These are phyloP conservation scores for Herpetotheres cachinnans DNA, from an alignment of 2,113 vertebrate genomes.

Conservation along the genomic window DNA sequence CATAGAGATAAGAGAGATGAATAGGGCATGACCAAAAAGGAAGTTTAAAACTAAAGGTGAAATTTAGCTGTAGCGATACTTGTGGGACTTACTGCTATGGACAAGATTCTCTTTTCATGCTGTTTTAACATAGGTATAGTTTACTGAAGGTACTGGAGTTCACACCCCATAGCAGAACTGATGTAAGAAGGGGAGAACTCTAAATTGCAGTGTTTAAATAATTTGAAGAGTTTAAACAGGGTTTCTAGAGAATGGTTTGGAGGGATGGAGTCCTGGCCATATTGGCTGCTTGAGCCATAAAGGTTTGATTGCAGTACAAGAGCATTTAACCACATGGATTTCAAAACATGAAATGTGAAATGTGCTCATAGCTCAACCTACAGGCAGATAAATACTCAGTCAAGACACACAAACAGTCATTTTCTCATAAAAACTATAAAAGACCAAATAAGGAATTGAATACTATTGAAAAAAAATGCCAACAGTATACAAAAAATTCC, in stretches of 20 bases:
- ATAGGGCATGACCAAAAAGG: background rate
- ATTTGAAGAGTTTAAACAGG: background rate
- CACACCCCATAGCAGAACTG: background rate
- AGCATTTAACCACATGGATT: background rate
- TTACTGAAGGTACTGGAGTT: background rate
- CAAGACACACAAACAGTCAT: background rate
- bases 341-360: background rate
- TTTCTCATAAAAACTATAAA: background rate
- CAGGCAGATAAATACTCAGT: background rate
- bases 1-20: background rate
- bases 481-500: background rate
- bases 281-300: background rate
- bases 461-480: background rate
- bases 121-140: background rate
- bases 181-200: background rate
- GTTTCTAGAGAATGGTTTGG: background rate
- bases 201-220: background rate
- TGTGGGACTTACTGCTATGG: background rate
- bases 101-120: background rate
- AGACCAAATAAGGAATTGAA: background rate
- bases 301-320: background rate
- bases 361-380: background rate
- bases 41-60: background rate
- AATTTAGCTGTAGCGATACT: background rate
- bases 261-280: background rate